Base-by-base conservation (phyloP, 2,888 invertebrate genomes). In the Coecobrya sp. region DNA sequence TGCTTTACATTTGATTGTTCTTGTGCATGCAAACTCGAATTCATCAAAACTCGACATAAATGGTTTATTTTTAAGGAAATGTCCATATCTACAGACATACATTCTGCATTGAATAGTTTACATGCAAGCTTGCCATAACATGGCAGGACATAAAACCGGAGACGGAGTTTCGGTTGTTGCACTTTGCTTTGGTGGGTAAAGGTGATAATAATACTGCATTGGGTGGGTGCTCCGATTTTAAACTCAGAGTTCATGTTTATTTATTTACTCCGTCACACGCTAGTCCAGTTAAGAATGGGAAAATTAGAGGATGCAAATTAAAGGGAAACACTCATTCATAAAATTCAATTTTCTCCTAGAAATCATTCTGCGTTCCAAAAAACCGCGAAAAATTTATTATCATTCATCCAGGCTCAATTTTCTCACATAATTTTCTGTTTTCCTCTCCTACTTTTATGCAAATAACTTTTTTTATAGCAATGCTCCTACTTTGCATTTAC, bases 161-260 rank as follows among this genome's bases (percentile, higher is more conserved):
- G 89, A 89, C 89, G 89, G 89, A 89, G 89, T 84, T 70, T 82
- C 89, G 89, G 70, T 52, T 82, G n/a, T 8, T 68, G 82, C 11
- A 30, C 1, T 2, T 10, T 30, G 76, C 45, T 85, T 65, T 62
- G 49, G 16, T 85, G 81, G 81, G 81, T 81, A 55, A 55, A 81
- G 81, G 81, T 81, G 81, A 81, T 81, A 81, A 81, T 81, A 30
- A 81, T 52, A 81, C 52, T 81, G n/a, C 30, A 27, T 45, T 45
- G 65, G 49, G 45, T 65, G 84, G 36, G 4, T 19, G 73, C 42
- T 3, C n/a, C n/a, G 13, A 5, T 19, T 73, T 13, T 7, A 27
- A 16, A 25, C 55, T 27, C 68, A 65, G 1, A 16, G 16, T 3
- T 25, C 22, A 45, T 68, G 62, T 84, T 65, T 84, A 84, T 65